phyloP scores from a whole-genome alignment of 2,888 invertebrate species.

The Aromia moschata region DNA sequence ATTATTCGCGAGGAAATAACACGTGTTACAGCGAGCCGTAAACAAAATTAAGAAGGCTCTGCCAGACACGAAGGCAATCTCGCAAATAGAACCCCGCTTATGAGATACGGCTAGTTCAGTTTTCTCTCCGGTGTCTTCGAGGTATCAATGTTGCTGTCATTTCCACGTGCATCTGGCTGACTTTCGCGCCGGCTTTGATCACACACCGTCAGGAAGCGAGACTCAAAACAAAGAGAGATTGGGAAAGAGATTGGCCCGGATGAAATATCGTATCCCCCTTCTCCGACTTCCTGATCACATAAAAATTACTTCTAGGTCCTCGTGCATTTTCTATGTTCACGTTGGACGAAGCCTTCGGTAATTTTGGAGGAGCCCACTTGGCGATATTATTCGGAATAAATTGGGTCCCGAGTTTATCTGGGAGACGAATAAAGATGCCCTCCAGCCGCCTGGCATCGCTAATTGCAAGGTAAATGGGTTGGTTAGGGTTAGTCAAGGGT shows the following conservation, averaged over 20 bases:
- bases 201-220: slow-evolving; percentile 10
- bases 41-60: background rate
- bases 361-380: background rate
- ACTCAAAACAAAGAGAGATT: slow-evolving; percentile 16
- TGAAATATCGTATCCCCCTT: slow-evolving; percentile 15
- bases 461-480: no score
- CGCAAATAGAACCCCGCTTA: background rate
- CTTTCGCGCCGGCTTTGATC: slow-evolving; percentile 17
- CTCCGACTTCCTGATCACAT: slow-evolving; percentile 10
- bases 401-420: background rate
- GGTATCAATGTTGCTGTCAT: slow-evolving; percentile 10
- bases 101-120: background rate
- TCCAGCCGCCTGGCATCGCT: no score
- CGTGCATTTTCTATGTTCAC: slow-evolving; percentile 7
- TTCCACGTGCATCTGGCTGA: slow-evolving; percentile 23
- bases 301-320: slow-evolving; percentile 16
- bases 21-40: background rate
- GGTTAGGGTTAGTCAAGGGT: no score
- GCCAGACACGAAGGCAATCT: background rate
- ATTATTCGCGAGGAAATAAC: no score
- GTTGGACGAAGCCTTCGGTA: background rate
- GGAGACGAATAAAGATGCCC: no score
- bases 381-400: slow-evolving; percentile 2
- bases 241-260: slow-evolving; percentile 8
- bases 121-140: background rate